Evolutionary conservation across 2,113 vertebrate genomes (phyloP), one percentile per base, ranked within the genome.

Genomic region (Platysternon megacephalum): DNA sequence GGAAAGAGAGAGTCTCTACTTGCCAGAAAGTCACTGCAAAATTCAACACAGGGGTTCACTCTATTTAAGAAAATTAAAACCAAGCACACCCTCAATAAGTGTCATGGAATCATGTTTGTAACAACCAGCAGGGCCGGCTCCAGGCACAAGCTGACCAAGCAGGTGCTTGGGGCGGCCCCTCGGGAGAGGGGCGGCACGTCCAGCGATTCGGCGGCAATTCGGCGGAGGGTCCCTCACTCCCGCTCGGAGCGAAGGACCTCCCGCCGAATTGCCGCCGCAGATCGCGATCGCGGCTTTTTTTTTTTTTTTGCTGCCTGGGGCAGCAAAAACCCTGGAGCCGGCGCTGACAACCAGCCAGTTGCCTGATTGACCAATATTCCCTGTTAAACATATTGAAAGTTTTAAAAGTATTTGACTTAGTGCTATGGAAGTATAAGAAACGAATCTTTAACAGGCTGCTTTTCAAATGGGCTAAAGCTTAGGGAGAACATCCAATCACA

Each of bases 351-450:
- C 76, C 82, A 76, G 48, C 24, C 17, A 52, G 21, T 26, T 85
- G 65, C 46, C 39, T 82, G 28, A 68, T n/a, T 80, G 79, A 52
- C 90, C 88, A 61, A 46, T 49, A 76, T 53, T 89, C 72, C 93
- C 90, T 78, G 91, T 88, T 14, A 72, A 82, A 89, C 88, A 46
- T 39, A n/a, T 24, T 44, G 83, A 95, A 88, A 89, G n/a, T 48
- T 42, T 44, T n/a, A 4, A 16, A 83, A 44, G n/a, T 39, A 39
- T 72, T 39, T 29, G 42, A 48, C 12, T 80, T 14, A 4, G 35
- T 65, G 49, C 51, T 5, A 39, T 42, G 82, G 81, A 46, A 86
- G 79, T 3, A 11, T 4, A 52, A 84, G 85, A 86, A 91, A 29
- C 8, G 48, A 88, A 84, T 26, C 55, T 91, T 14, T 32, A 35